A percentile compares a stretch with the other conserved stretches of the same genome.
Evolutionary conservation across 2,113 vertebrate genomes (phyloP).

Genomic region (Platichthys stellatus): DNA sequence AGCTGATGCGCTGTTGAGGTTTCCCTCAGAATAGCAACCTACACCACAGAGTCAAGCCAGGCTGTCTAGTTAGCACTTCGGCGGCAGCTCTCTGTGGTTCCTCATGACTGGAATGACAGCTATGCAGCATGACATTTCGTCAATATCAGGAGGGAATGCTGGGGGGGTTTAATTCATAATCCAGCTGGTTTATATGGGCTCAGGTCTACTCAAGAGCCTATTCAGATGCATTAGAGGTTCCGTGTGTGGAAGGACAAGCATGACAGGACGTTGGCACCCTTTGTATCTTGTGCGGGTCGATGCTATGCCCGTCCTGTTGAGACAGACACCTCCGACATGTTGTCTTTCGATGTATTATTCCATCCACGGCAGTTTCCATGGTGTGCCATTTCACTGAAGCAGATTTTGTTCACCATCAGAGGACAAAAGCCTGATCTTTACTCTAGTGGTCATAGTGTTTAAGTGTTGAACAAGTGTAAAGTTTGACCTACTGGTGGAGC

Average conservation of each 20-base stretch:
- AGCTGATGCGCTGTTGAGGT: conserved; percentile 46
- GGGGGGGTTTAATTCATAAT: conserved; percentile 76
- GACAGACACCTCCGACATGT: background rate
- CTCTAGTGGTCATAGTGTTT: background rate
- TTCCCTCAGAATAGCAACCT: conserved; percentile 49
- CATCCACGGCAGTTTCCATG: conserved; percentile 6
- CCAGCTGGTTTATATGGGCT: conserved; percentile 78
- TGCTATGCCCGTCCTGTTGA: background rate
- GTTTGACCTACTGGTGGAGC: background rate
- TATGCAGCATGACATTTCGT: conserved; percentile 81
- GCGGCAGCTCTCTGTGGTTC: conserved; percentile 60
- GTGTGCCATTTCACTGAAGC: conserved; percentile 7
- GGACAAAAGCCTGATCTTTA: background rate
- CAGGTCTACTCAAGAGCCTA: conserved; percentile 64
- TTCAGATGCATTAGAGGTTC: conserved; percentile 71
- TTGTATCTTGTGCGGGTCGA: conserved; percentile 42
- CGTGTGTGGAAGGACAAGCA: conserved; percentile 67
- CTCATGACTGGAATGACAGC: conserved; percentile 74
- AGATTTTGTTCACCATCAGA: background rate
- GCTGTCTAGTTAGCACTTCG: conserved; percentile 77
- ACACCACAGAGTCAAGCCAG: conserved; percentile 37
- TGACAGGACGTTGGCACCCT: conserved; percentile 62
- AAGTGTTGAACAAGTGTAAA: background rate
- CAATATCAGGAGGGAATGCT: conserved; percentile 72
- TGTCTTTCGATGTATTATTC: conserved; percentile 9